Base-by-base conservation (phyloP, 2,797 vertebrate species). In the Chelon labrosus region DNA sequence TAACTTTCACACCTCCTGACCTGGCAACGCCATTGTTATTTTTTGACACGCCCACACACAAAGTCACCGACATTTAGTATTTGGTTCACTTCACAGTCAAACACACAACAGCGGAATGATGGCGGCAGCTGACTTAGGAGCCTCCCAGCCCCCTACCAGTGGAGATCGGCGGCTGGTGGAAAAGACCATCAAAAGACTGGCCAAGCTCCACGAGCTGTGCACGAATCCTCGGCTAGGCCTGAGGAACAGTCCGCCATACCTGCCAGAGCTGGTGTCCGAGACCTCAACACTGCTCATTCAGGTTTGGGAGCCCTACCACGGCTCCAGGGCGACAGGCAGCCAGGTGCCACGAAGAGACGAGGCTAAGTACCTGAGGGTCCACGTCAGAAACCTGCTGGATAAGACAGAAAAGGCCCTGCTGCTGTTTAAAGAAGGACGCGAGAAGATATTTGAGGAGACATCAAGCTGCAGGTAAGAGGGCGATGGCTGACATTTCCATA, bases 231-330 rank as follows among this genome's bases (percentile, higher is more conserved):
- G 90, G n/a, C 60, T 96, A 41, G 83, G 81, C 31, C 87, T 98
- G 16, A 88, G 83, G 82, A 93, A 93, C 79, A 96, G 95, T 44
- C 95, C 96, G 0, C 97, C 97, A 0, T 96, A 95, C 82, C 91
- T 98, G 57, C 95, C 93, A 0, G 93, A 95, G 1, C 73, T 95
- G 52, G 83, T 96, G 20, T 88, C 86, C 4, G 89, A 93, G 12
- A 94, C 91, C 0, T 59, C 84, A 27, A 69, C 70, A 0, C 80
- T 90, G 61, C 86, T 96, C 13, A 47, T 7, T 0, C 89, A 90
- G 31, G 85, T 95, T 12, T 95, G 95, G 84, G 92, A 92, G 2
- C 92, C 93, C 3, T 92, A 94, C 86, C 70, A 67, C 44, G 74
- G 62, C 46, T 17, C 52, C 3, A 64, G 20, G 49, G 53, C 39